Evolutionary conservation across 35 echinoderm and acorn worm genomes (phyloP).

Genomic region (Lytechinus variegatus): DNA sequence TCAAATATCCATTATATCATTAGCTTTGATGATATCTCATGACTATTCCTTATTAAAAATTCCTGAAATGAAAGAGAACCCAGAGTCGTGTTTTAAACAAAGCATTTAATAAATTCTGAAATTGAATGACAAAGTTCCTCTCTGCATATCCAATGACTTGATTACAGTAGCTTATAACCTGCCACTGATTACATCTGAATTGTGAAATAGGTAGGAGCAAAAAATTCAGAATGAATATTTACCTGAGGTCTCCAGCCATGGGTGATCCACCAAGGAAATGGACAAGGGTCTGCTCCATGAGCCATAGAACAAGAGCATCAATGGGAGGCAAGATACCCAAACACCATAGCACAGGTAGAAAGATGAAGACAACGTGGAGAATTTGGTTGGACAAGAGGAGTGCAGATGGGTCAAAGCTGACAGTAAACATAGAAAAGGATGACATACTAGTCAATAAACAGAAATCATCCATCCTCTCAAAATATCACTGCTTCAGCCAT

Average conservation of each 20-base stretch:
- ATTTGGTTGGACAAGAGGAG: slow-evolving; percentile 59
- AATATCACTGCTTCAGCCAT: background rate
- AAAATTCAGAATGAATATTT: background rate
- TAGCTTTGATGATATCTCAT: no score
- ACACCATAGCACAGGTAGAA: slow-evolving; percentile 72
- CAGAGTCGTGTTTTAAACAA: no score
- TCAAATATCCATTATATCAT: no score
- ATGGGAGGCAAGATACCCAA: slow-evolving; percentile 78
- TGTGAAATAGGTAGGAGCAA: no score
- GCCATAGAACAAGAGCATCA: slow-evolving; percentile 82
- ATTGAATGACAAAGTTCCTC: no score
- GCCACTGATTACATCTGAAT: no score
- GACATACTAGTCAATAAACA: background rate
- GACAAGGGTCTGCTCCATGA: slow-evolving; percentile 77
- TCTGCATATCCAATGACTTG: no score
- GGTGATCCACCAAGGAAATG: slow-evolving; percentile 78
- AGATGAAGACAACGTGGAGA: slow-evolving; percentile 78
- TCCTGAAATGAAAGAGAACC: no score
- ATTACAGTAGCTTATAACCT: no score
- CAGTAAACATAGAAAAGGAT: background rate
- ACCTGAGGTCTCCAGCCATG: slow-evolving; percentile 92
- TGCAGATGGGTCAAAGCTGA: slow-evolving; percentile 51
- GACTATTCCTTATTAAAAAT: no score
- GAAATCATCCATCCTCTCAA: background rate
- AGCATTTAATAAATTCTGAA: no score